Percentiles rank a stretch among this genome's conserved stretches.
phyloP scores from a whole-genome alignment of 2,113 vertebrate species.

The Ammodytes dubius region DNA sequence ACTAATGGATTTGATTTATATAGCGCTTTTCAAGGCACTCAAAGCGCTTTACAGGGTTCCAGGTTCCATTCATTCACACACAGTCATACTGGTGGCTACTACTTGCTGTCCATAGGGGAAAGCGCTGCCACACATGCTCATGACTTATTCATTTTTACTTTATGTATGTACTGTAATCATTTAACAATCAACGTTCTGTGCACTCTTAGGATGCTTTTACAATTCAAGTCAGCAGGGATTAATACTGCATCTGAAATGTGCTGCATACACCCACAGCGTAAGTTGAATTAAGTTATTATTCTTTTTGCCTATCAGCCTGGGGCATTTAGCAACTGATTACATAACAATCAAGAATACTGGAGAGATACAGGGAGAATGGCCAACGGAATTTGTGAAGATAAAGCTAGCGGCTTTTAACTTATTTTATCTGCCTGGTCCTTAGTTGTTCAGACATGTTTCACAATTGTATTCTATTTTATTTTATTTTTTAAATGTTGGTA shows the following conservation, averaged over 20 bases:
- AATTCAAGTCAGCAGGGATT: background rate
- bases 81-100: too few species aligned
- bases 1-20: background rate
- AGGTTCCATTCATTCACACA: too few species aligned
- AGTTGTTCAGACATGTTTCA: too few species aligned
- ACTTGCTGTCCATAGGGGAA: background rate
- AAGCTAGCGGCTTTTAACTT: background rate
- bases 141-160: constrained; percentile 7
- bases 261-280: too few species aligned
- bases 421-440: constrained; percentile 6
- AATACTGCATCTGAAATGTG: too few species aligned
- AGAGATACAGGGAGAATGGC: background rate
- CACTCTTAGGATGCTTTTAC: background rate
- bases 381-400: too few species aligned
- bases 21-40: too few species aligned
- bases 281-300: too few species aligned
- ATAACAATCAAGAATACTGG: constrained; percentile 20
- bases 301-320: background rate
- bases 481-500: too few species aligned
- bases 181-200: background rate
- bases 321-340: constrained; percentile 19
- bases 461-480: too few species aligned
- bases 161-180: background rate
- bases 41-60: too few species aligned
- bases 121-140: background rate